Conservation (phyloP, 2,113 vertebrate species). For the Nesospiza acunhae region DNA sequence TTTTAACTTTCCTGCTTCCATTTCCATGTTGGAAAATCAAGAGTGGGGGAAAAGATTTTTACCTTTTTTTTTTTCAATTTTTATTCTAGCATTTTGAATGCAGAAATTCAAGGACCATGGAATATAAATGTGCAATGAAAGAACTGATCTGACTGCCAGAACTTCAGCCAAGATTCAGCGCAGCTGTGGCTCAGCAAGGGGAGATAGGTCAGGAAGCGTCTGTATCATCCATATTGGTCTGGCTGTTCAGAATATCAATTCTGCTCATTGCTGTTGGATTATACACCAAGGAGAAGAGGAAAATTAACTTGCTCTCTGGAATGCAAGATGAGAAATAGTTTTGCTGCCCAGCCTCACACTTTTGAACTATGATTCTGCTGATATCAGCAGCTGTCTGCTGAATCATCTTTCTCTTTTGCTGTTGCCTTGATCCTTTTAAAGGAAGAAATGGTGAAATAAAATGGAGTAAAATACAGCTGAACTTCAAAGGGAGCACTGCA, state of each 20-base stretch:
- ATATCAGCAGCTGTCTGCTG: slow-evolving; percentile 16
- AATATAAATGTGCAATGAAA: neutral
- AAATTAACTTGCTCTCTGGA: slow-evolving; percentile 23
- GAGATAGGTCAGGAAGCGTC: neutral
- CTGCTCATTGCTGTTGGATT: neutral
- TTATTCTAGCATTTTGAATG: neutral
- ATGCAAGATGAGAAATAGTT: neutral
- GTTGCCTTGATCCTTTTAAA: neutral
- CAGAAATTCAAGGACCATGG: neutral
- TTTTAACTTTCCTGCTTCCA: neutral
- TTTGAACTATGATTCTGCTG: slow-evolving; percentile 19
- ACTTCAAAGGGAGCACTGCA: neutral
- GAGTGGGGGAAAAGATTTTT: neutral
- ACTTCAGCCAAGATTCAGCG: neutral
- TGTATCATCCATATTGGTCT: neutral
- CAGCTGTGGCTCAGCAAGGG: neutral
- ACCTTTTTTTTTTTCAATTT: neutral
- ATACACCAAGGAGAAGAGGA: neutral
- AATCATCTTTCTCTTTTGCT: slow-evolving; percentile 18
- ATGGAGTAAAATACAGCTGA: neutral
- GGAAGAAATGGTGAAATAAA: neutral
- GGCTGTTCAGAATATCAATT: neutral
- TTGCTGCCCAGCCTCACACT: slow-evolving; percentile 31
- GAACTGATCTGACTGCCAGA: neutral
- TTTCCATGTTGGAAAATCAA: neutral